phyloP scores from a whole-genome alignment of 2,888 invertebrate genomes.

The Resseliella maxima region DNA sequence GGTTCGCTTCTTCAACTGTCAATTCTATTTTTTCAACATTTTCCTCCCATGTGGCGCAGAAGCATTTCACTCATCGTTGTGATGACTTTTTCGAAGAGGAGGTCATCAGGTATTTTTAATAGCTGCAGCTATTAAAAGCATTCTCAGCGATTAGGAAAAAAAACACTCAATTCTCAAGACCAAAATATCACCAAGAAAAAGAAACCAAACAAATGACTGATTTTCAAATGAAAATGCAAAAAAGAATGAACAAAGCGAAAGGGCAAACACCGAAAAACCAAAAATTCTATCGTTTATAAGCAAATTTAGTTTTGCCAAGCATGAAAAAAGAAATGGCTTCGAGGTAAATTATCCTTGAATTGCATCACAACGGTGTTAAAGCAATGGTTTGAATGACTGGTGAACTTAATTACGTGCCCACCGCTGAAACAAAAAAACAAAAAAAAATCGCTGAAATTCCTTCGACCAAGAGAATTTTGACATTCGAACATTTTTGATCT shows the following conservation, averaged over 20 bases:
- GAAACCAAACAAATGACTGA: too few species aligned
- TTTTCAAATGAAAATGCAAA: too few species aligned
- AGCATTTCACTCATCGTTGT: background rate
- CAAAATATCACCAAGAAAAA: too few species aligned
- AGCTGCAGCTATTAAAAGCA: background rate
- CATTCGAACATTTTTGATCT: conserved; percentile 13
- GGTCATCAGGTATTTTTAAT: conserved; percentile 18
- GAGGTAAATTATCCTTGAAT: background rate
- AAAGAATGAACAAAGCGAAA: too few species aligned
- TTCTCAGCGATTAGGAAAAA: too few species aligned
- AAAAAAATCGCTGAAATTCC: conserved; percentile 27
- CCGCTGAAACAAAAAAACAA: background rate
- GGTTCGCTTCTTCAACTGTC: background rate
- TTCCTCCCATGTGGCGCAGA: background rate
- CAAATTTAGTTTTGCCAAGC: background rate
- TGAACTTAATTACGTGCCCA: background rate
- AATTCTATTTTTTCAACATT: background rate
- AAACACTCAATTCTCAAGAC: too few species aligned
- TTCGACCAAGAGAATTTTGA: background rate
- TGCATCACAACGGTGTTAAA: background rate
- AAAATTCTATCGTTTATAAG: too few species aligned
- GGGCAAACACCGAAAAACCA: too few species aligned
- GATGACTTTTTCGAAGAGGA: background rate
- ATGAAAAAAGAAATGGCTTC: background rate
- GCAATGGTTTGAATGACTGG: too few species aligned